Percentiles rank a stretch among this genome's conserved stretches.
Evolutionary conservation across 2,888 invertebrate genomes (phyloP).

Genomic region (Gryllus longicercus): DNA sequence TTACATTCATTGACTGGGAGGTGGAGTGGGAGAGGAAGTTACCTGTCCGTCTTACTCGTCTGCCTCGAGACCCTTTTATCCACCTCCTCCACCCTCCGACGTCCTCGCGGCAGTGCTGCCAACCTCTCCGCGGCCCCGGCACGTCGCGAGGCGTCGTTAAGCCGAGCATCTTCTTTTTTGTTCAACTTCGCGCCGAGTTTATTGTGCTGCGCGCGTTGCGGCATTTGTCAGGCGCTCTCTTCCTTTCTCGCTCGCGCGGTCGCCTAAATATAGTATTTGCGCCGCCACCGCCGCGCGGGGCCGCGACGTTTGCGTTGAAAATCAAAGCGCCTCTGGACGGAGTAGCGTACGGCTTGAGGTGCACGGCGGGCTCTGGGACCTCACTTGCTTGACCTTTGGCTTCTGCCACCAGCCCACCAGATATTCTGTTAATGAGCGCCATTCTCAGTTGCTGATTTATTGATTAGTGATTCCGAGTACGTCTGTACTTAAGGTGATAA

Average conservation of each 20-base stretch:
- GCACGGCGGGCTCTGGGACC: too few species aligned
- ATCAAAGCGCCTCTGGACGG: neutral
- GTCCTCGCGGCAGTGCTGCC: neutral
- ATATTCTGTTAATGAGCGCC: too few species aligned
- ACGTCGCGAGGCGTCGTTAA: slow-evolving; percentile 3
- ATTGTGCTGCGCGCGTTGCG: neutral
- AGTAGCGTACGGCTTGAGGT: too few species aligned
- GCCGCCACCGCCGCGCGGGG: neutral
- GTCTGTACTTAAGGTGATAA: too few species aligned
- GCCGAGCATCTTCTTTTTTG: neutral
- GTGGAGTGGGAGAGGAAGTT: neutral
- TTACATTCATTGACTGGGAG: neutral
- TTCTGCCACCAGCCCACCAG: too few species aligned
- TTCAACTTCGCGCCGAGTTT: neutral
- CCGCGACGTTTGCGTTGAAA: neutral
- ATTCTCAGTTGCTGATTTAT: too few species aligned
- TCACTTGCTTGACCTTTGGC: too few species aligned
- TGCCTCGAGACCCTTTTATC: neutral
- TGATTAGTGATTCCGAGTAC: too few species aligned
- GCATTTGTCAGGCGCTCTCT: neutral
- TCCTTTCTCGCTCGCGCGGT: neutral
- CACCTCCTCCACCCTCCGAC: too few species aligned
- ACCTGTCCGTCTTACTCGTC: neutral
- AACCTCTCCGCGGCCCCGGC: slow-evolving; percentile 6
- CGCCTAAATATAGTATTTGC: neutral